phyloP scores from a whole-genome alignment of 1,140 invertebrate genomes.

The Anastrepha obliqua region DNA sequence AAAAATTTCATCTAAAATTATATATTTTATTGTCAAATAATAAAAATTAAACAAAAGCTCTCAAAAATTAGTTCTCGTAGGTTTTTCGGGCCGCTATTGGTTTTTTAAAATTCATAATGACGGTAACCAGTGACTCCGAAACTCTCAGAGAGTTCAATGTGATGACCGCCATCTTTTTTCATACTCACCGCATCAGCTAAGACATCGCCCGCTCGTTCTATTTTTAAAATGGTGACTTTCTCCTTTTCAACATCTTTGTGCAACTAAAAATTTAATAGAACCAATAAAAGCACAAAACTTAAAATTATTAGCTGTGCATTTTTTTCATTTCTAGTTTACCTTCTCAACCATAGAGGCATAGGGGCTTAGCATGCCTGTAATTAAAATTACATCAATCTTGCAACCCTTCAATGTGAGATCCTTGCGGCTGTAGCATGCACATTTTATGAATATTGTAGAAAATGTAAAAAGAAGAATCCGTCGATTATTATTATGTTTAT shows the following conservation, averaged over 20 bases:
- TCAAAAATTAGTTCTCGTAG: too few relatives aligned
- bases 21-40: too few relatives aligned
- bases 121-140: too few relatives aligned
- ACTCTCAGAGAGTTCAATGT: too few relatives aligned
- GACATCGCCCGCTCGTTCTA: slow-evolving; percentile 87
- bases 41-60: too few relatives aligned
- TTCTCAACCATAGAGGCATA: slow-evolving; percentile 86
- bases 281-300: not conserved
- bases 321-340: not conserved
- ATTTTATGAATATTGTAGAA: slow-evolving; percentile 8
- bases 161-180: too few relatives aligned
- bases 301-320: not conserved
- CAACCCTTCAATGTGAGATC: slow-evolving; percentile 82
- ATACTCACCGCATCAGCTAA: slow-evolving; percentile 82
- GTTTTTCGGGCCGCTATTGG: too few relatives aligned
- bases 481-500: slow-evolving; percentile 6
- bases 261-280: slow-evolving; percentile 67
- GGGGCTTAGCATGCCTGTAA: slow-evolving; percentile 88
- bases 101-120: too few relatives aligned
- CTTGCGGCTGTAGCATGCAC: slow-evolving; percentile 77
- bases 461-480: slow-evolving; percentile 46
- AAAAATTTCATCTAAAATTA: too few relatives aligned
- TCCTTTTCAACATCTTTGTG: slow-evolving; percentile 86
- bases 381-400: slow-evolving; percentile 85
- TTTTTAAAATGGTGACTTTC: slow-evolving; percentile 87